Base-by-base conservation (phyloP, 1,140 invertebrate genomes). In the Leguminivora glycinivorella region DNA sequence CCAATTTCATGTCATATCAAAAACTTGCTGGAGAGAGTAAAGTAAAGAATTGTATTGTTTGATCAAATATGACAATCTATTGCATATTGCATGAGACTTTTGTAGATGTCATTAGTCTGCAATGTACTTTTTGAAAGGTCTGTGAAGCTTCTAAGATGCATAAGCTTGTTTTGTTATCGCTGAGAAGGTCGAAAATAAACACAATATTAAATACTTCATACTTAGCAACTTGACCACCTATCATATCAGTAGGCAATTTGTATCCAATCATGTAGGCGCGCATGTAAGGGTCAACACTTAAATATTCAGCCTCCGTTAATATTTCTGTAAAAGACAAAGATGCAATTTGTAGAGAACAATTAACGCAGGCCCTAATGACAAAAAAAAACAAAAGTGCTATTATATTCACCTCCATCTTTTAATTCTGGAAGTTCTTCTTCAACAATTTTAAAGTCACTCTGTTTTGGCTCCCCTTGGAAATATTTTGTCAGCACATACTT, bases 271-370 rank as follows among this genome's bases (percentile, higher is more conserved):
- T 86, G 69, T 94, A 94, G 0, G 90, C 88, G 75, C 95, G 90
- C 94, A 95, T 95, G 73, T 95, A 96, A 38, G 95, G 95, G 84
- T 96, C 95, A 2, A 96, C 94, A 70, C 94, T 95, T 1, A 95
- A 75, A 76, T 93, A 95, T 76, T 94, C 93, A 7, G 95, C 95
- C 91, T 95, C 88, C 17, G 92, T 89, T 40, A 95, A 85, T 79
- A 94, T 93, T 85, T 96, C 94, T 95, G 79, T 43, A 72, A 93
- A 92, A 68, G 10, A 68, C 19, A 9, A 19, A 9, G 12, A 34
- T 0, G 1, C 31, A 34, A 12, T 14, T 38, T 38, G 10, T 38
- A 0, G 34, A 38, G 34, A 14, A 14, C 10, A 38, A 38, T 9
- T 38, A 38, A 38, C 2, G 0, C 1, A 14, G 10, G 34, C 10